Conservation (phyloP, 2,113 vertebrate species). For the Anarrhichthys ocellatus region DNA sequence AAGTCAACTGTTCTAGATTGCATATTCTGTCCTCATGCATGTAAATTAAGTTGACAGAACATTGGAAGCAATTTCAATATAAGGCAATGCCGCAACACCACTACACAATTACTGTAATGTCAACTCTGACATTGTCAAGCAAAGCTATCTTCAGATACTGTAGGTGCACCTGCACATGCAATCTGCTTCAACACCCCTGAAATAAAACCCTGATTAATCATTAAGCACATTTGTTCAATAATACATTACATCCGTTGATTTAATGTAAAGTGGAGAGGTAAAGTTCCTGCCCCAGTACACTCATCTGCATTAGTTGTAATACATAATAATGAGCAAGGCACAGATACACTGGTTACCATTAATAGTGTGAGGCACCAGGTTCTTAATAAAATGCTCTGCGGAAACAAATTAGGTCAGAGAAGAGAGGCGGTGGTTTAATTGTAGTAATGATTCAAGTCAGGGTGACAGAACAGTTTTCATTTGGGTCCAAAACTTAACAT, state of each 20-base stretch:
- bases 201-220: not conserved
- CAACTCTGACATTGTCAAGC: not conserved
- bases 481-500: not conserved
- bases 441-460: conserved; percentile 41
- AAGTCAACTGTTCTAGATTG: not conserved
- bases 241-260: not conserved
- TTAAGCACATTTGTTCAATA: not conserved
- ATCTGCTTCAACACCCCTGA: not conserved
- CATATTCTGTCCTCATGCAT: not conserved
- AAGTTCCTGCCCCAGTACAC: not conserved
- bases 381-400: conserved; percentile 34
- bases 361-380: not conserved
- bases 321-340: conserved; percentile 4
- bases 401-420: conserved; percentile 32
- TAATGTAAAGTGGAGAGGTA: not conserved
- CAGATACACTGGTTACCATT: conserved; percentile 29
- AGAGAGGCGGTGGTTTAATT: conserved; percentile 29
- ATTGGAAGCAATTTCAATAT: not conserved
- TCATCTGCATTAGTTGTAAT: not conserved
- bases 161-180: not conserved
- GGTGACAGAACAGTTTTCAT: conserved; percentile 23
- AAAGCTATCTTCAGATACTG: not conserved
- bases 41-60: not conserved
- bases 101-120: not conserved
- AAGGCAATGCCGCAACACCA: not conserved